These are phyloP conservation scores for Cephus sareptanus DNA, from an alignment of 2,888 invertebrate genomes.

Conservation along the genomic window DNA sequence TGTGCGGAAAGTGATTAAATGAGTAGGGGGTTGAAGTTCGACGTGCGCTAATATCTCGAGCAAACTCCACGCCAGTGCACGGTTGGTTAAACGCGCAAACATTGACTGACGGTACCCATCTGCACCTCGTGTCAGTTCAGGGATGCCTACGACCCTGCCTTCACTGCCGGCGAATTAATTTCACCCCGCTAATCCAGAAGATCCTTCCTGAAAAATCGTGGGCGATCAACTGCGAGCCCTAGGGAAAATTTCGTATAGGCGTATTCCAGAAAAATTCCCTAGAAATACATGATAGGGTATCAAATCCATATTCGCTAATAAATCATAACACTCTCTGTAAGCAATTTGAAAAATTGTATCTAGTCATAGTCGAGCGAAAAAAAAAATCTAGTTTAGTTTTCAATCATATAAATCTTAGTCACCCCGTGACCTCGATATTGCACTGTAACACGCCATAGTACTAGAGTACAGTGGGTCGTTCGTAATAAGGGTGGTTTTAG, in stretches of 20 bases:
- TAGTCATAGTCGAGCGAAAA: neutral
- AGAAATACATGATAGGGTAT: neutral
- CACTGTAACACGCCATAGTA: neutral
- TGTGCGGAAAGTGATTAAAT: slow-evolving; percentile 45
- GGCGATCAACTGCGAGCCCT: neutral
- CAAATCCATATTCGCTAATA: neutral
- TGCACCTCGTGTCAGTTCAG: slow-evolving; percentile 37
- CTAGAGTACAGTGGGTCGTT: neutral
- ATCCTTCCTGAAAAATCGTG: neutral
- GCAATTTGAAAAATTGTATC: neutral
- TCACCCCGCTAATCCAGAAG: neutral
- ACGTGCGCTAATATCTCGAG: slow-evolving; percentile 52
- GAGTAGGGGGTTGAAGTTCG: slow-evolving; percentile 42
- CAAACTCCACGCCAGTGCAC: slow-evolving; percentile 49
- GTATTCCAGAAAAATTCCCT: neutral
- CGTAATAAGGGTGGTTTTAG: neutral
- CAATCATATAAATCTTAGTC: neutral
- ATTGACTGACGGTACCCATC: slow-evolving; percentile 52
- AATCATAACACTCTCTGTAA: neutral
- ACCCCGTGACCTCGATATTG: neutral
- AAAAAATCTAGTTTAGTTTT: neutral
- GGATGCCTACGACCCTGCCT: slow-evolving; percentile 1
- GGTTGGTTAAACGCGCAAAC: slow-evolving; percentile 60
- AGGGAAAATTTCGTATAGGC: neutral
- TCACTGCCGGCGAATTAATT: slow-evolving; percentile 1